Conservation (phyloP, 2,888 invertebrate species). For the Drosophila prolongata region DNA sequence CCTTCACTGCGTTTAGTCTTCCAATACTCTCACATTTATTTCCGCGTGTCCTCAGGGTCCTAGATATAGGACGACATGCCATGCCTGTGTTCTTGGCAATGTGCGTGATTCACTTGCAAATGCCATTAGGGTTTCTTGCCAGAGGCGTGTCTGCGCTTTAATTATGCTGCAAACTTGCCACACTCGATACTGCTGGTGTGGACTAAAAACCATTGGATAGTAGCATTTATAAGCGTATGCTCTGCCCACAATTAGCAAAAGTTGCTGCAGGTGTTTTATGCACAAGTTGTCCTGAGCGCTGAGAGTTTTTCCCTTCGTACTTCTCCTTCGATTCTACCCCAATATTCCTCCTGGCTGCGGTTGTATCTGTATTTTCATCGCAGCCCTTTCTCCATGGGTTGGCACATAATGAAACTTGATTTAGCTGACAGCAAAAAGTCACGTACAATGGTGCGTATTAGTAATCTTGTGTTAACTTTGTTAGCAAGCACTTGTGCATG, state of each 20-base stretch:
- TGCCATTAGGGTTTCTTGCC: conserved; percentile 51
- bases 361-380: conserved; percentile 40
- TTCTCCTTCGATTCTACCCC: conserved; percentile 3
- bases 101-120: conserved; percentile 74
- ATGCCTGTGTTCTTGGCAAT: conserved; percentile 33
- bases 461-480: conserved; percentile 73
- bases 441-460: conserved; percentile 76
- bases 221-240: conserved; percentile 25
- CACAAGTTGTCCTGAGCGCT: conserved; percentile 11
- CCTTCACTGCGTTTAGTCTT: not conserved
- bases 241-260: conserved; percentile 39
- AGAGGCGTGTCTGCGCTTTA: conserved; percentile 63
- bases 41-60: conserved; percentile 3
- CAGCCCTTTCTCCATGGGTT: conserved; percentile 24
- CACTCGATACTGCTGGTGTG: conserved; percentile 52
- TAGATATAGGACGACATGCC: conserved; percentile 24
- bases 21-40: not conserved
- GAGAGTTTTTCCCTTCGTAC: not conserved
- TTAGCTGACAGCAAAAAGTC: conserved; percentile 77
- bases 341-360: conserved; percentile 26
- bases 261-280: conserved; percentile 35
- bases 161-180: conserved; percentile 72
- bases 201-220: conserved; percentile 40
- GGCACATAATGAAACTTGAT: conserved; percentile 76
- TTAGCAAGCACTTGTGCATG: conserved; percentile 68